Conservation (phyloP, 2,113 vertebrate species). For the Cynopterus brachyotis region DNA sequence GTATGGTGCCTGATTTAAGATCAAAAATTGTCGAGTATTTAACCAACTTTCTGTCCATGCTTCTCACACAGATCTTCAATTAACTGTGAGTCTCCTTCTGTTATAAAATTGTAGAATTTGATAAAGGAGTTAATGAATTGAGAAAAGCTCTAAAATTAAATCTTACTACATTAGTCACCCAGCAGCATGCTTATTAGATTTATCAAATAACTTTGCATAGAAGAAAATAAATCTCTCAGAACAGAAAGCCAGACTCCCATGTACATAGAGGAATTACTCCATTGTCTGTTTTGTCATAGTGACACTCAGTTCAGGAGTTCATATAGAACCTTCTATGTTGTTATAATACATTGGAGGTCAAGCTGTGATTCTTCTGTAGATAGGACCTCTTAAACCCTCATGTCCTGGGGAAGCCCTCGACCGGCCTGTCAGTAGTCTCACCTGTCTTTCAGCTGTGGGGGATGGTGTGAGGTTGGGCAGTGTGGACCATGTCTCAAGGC, state of each 20-base stretch:
- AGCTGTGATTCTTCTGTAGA: background rate
- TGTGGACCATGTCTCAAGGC: background rate
- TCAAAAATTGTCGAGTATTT: background rate
- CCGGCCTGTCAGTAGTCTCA: background rate
- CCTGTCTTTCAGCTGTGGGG: background rate
- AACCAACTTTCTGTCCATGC: background rate
- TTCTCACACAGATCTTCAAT: background rate
- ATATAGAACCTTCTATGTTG: background rate
- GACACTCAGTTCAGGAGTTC: no score
- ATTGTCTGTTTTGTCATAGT: background rate
- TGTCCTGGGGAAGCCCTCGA: background rate
- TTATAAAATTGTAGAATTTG: background rate
- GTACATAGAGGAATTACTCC: background rate
- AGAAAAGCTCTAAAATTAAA: background rate
- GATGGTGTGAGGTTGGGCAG: background rate
- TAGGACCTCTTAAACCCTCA: no score
- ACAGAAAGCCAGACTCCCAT: background rate
- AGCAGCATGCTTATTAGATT: background rate
- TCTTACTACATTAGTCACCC: background rate
- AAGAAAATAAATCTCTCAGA: background rate
- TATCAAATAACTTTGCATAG: background rate
- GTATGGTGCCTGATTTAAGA: background rate
- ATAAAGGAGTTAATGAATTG: background rate
- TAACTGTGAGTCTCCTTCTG: background rate
- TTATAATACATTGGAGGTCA: rapidly evolving